These are phyloP conservation scores for Notechis scutatus DNA, from an alignment of 2,113 vertebrate species.

Conservation along the genomic window DNA sequence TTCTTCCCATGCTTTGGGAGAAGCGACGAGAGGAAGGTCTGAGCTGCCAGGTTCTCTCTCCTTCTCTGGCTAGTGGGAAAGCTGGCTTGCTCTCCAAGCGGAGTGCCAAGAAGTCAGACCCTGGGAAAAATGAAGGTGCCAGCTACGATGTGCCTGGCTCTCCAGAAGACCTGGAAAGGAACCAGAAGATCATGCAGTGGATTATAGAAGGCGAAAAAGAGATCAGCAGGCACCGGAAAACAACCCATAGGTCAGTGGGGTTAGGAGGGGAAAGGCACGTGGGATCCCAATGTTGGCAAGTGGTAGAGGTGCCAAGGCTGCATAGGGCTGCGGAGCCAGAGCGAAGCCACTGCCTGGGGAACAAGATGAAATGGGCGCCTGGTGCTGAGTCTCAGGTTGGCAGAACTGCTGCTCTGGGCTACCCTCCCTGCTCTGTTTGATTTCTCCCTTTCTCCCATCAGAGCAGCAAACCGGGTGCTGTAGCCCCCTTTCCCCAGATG, in stretches of 20 bases:
- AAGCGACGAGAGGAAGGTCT: neutral
- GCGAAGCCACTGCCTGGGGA: neutral
- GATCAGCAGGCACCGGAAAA: slow-evolving; percentile 83
- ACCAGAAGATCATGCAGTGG: slow-evolving; percentile 97
- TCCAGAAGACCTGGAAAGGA: slow-evolving; percentile 83
- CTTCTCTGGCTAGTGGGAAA: slow-evolving; percentile 77
- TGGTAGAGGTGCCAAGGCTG: neutral
- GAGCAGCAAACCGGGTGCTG: neutral
- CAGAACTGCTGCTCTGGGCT: neutral
- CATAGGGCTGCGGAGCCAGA: neutral
- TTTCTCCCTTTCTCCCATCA: neutral
- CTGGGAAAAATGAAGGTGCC: slow-evolving; percentile 69
- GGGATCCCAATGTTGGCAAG: neutral
- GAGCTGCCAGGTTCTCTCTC: neutral
- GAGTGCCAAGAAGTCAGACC: slow-evolving; percentile 80
- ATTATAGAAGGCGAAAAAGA: slow-evolving; percentile 95
- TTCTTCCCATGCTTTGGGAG: neutral
- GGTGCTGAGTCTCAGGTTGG: neutral
- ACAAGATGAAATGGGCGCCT: neutral
- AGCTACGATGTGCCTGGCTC: slow-evolving; percentile 76
- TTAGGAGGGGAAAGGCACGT: no score
- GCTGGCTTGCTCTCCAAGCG: slow-evolving; percentile 78
- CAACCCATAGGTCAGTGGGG: slow-evolving; percentile 79
- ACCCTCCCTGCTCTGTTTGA: neutral
- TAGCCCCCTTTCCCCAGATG: neutral